Conservation (phyloP, 2,888 invertebrate species). For the Zelleria hepariella region DNA sequence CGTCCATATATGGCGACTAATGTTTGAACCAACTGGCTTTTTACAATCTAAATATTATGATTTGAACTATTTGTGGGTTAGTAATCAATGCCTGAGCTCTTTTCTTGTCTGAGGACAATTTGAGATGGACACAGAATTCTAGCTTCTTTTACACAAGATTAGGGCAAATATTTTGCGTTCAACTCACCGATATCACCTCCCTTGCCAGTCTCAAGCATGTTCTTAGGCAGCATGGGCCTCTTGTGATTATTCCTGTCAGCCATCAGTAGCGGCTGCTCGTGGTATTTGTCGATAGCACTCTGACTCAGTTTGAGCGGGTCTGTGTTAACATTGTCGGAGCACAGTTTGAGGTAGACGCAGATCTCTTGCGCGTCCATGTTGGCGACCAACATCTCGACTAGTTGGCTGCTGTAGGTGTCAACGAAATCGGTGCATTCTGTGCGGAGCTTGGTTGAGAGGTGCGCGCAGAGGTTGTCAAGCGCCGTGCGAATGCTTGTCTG, state of each 20-base stretch:
- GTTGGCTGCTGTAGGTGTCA: slow-evolving; percentile 79
- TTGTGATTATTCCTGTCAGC: slow-evolving; percentile 52
- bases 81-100: too few relatives aligned
- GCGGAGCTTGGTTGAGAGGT: slow-evolving; percentile 75
- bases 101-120: too few relatives aligned
- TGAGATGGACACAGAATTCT: too few relatives aligned
- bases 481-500: slow-evolving; percentile 79
- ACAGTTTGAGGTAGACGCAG: slow-evolving; percentile 83
- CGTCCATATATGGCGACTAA: too few relatives aligned
- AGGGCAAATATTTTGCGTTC: background rate
- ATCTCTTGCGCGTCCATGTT: slow-evolving; percentile 76
- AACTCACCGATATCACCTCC: slow-evolving; percentile 61
- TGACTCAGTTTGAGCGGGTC: slow-evolving; percentile 36
- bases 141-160: too few relatives aligned
- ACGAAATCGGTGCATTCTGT: slow-evolving; percentile 83
- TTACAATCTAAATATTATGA: too few relatives aligned
- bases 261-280: slow-evolving; percentile 43
- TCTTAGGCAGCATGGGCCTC: slow-evolving; percentile 36
- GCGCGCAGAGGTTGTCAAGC: slow-evolving; percentile 78
- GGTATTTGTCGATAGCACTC: slow-evolving; percentile 41
- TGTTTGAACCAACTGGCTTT: too few relatives aligned
- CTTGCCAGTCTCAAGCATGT: slow-evolving; percentile 31
- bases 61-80: too few relatives aligned
- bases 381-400: slow-evolving; percentile 83
- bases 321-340: slow-evolving; percentile 55